Percentiles rank a stretch among this genome's conserved stretches.
phyloP scores from a whole-genome alignment of 2,888 invertebrate species.

The Caenorhabditis sp. region DNA sequence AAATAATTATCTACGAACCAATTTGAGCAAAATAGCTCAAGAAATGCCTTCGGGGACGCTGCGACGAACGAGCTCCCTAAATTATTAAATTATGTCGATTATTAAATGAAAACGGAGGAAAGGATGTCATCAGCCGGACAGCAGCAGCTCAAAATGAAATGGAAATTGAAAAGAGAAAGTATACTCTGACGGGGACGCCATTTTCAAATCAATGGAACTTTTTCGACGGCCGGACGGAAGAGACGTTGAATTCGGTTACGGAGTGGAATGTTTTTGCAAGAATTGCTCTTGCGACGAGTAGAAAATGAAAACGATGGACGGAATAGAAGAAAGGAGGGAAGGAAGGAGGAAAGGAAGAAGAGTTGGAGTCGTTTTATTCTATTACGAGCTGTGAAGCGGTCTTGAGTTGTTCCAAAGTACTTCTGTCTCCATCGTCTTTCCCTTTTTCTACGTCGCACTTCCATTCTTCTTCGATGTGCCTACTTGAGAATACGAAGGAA shows the following conservation, averaged over 20 bases:
- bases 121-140: constrained; percentile 36
- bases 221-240: constrained; percentile 29
- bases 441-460: constrained; percentile 11
- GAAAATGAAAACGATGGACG: constrained; percentile 1
- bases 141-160: constrained; percentile 45
- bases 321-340: constrained; percentile 7
- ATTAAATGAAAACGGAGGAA: constrained; percentile 53
- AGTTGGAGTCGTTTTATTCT: constrained; percentile 63
- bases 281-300: constrained; percentile 25
- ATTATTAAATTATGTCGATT: constrained; percentile 61
- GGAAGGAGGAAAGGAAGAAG: constrained; percentile 7
- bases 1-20: too few relatives aligned
- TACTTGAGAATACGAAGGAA: constrained; percentile 41
- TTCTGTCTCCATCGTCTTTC: constrained; percentile 24
- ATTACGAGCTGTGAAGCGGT: constrained; percentile 65
- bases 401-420: constrained; percentile 64
- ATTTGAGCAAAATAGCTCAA: constrained; percentile 46
- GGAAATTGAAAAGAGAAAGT: constrained; percentile 44
- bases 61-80: constrained; percentile 33
- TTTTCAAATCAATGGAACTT: constrained; percentile 35
- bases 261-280: constrained; percentile 56
- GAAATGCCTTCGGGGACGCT: constrained; percentile 46
- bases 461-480: constrained; percentile 35
- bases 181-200: neutral
- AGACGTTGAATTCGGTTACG: constrained; percentile 48